Conservation (phyloP, 1,140 invertebrate genomes). For the Leptinotarsa texana region DNA sequence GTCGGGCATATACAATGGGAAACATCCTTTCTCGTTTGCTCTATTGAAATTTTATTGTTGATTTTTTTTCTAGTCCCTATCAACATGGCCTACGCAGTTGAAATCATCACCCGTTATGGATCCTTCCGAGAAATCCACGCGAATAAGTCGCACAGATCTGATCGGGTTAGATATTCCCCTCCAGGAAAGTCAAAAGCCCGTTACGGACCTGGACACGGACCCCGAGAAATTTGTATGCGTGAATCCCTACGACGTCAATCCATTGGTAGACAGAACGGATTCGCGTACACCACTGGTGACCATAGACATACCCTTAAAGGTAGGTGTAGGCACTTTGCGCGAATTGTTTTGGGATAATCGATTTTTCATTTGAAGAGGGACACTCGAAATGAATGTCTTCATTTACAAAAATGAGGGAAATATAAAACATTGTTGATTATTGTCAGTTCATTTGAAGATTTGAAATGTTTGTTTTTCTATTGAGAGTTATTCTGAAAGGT, state of each 20-base stretch:
- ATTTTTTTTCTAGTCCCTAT: constrained; percentile 39
- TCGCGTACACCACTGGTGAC: background rate
- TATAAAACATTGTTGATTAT: no score
- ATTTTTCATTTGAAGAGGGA: no score
- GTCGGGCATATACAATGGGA: background rate
- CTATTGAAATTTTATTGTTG: background rate
- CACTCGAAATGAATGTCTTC: no score
- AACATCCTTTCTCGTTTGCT: background rate
- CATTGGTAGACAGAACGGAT: constrained; percentile 5
- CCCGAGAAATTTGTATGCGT: constrained; percentile 32
- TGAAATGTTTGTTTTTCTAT: no score
- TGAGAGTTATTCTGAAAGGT: no score
- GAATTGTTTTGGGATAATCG: no score
- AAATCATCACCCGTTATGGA: constrained; percentile 34
- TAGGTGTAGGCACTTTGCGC: background rate
- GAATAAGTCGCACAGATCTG: constrained; percentile 22
- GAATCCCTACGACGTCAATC: constrained; percentile 42
- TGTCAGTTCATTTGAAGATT: no score
- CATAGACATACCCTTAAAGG: constrained; percentile 15
- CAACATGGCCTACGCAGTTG: constrained; percentile 40
- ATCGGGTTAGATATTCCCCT: background rate
- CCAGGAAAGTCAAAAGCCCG: constrained; percentile 19
- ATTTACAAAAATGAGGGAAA: no score
- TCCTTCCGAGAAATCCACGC: constrained; percentile 45
- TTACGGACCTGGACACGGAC: constrained; percentile 37